Base-by-base conservation (phyloP, 2,888 invertebrate genomes). In the Omphaloscelis lunosa region DNA sequence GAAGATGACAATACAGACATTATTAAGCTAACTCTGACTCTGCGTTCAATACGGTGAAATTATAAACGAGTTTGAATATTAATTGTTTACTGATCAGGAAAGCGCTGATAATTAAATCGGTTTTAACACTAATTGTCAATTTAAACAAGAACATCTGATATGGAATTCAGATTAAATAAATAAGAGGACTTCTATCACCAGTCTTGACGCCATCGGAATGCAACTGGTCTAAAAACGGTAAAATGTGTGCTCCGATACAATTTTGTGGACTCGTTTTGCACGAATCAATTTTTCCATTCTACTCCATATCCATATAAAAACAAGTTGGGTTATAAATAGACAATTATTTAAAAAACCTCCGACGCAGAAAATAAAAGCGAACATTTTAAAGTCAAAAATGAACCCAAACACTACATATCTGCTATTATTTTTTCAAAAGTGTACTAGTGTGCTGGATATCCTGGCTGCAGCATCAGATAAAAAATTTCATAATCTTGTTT, bases 161-260 rank as follows among this genome's bases (percentile, higher is more conserved):
- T 27, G 29, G 53, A 73, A 75, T 67, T 53, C 45, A 61, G 8
- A 77, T 29, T 58, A 51, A 51, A 58, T 58, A 15, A 65, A 48
- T 20, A 56, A 45, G 56, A 39, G 27, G 9, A 48, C 11, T 61
- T 80, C 2, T 34, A 71, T n/a, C 8, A 58, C 27, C 48, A 12
- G 66, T 11, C 17, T 9, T 15, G 45, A 53, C 61, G 41, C 56
- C 51, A n/a, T 51, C 48, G 65, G 34, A 48, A 62, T 58, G 41
- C 53, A 77, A 59, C 62, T 69, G 65, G 48, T 65, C 41, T 8
- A 51, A 65, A 53, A 41, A 77, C 72, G 34, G 68, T 82, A 23
- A 61, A 77, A 48, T 65, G 20, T 29, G 63, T 72, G 48, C 53
- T 68, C 27, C 20, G 17, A 45, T 45, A 48, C 48, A 23, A 61